Evolutionary conservation across 2,113 vertebrate species (phyloP), one percentile per base, ranked within the genome.

Genomic region (Psilopsiagon aymara): DNA sequence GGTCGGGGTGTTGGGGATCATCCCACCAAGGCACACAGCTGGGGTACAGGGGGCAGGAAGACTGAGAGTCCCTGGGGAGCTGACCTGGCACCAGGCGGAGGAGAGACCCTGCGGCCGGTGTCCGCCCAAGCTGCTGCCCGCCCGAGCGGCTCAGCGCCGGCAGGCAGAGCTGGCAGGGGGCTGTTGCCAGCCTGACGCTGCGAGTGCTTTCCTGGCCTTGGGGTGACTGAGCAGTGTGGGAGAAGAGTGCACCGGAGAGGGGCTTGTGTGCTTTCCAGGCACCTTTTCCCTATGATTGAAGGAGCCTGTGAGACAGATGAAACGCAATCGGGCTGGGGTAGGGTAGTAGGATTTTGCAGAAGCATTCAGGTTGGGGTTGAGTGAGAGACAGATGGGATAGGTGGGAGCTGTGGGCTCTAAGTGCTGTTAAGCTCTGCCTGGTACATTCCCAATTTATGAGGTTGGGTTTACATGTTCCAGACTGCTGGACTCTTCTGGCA

Each of bases 251-350:
- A 8, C 29, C 0, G 0, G 4, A 35, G 27, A 19, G 49, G 19
- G 21, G 16, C 7, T 10, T n/a, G 49, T 44, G 11, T 57, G 31
- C 43, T 70, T 57, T 28, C 23, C 55, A 8, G 37, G 64, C 8
- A 4, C 43, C 35, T 55, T 29, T 19, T 37, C 10, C 11, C 13
- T 20, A 21, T 23, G 37, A 35, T 31, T 13, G 46, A 46, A 59
- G 62, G n/a, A 23, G 39, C 27, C 16, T 27, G 55, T 31, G 63
- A 28, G 43, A 7, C 28, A 19, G 35, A 52, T 23, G 59, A 3
- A 67, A 13, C 0, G 0, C 5, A 21, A n/a, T 27, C 35, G 2
- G 68, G 18, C 59, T 5, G 44, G 7, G 52, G 6, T 7, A 7
- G 3, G n/a, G 18, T 11, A 14, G 11, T 9, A 19, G 83, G n/a